Conservation (phyloP, 2,113 vertebrate genomes). For the Bucco capensis region DNA sequence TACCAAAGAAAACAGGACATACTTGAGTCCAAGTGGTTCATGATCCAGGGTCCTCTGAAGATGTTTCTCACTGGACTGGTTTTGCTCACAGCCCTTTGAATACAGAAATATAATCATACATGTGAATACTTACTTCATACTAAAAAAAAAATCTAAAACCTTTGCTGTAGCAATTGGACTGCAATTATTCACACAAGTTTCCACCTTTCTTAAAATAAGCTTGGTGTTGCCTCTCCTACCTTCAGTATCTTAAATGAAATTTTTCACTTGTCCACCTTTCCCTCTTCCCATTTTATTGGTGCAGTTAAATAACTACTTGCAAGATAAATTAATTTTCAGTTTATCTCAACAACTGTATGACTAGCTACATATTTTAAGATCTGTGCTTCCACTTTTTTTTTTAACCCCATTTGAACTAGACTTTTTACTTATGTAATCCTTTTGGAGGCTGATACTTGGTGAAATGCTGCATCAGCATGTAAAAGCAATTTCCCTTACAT, state of each 20-base stretch:
- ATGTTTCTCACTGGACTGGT: not conserved
- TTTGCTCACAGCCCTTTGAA: not conserved
- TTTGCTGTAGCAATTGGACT: not conserved
- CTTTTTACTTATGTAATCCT: not conserved
- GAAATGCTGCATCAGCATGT: not conserved
- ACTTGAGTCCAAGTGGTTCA: not conserved
- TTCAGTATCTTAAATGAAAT: not conserved
- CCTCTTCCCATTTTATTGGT: not conserved
- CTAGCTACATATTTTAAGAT: not conserved
- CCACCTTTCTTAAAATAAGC: not conserved
- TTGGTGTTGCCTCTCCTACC: not conserved
- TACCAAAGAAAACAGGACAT: slow-evolving; percentile 5
- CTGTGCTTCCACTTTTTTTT: not conserved
- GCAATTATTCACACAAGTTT: not conserved
- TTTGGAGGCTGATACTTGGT: not conserved
- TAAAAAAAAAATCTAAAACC: not conserved
- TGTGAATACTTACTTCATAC: not conserved
- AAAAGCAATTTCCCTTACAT: slow-evolving; percentile 3
- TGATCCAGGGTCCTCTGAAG: not conserved
- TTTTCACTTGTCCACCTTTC: not conserved
- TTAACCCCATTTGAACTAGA: not conserved
- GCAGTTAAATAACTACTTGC: not conserved
- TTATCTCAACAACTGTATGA: not conserved
- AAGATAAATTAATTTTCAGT: not conserved
- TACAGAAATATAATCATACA: not conserved